These are phyloP conservation scores for Anoplopoma fimbria DNA, from an alignment of 2,113 vertebrate genomes.

Conservation along the genomic window DNA sequence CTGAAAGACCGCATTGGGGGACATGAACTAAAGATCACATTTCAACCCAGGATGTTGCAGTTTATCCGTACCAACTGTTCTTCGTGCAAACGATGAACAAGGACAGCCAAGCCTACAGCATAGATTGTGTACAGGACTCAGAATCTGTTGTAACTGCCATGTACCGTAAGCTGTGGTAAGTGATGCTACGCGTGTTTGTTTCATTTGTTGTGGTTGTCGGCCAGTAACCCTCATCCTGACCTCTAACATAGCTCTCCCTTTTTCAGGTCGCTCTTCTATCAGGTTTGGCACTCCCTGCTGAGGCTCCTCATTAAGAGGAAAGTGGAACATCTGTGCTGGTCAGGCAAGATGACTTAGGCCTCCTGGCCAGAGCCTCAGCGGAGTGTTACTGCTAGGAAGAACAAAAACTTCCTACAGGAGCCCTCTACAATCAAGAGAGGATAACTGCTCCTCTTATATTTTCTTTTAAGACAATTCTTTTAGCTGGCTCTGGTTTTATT, in stretches of 20 bases:
- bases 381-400: conserved; percentile 55
- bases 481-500: conserved; percentile 59
- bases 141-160: conserved; percentile 12
- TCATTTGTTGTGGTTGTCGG: conserved; percentile 71
- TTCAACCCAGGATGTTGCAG: background rate
- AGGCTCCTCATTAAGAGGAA: conserved; percentile 75
- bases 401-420: conserved; percentile 59
- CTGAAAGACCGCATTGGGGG: background rate
- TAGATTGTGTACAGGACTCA: conserved; percentile 3
- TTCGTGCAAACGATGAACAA: conserved; percentile 32
- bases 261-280: conserved; percentile 75
- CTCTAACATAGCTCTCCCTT: conserved; percentile 64
- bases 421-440: conserved; percentile 35
- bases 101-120: conserved; percentile 17
- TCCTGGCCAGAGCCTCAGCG: conserved; percentile 65
- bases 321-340: conserved; percentile 78
- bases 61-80: background rate
- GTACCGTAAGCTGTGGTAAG: conserved; percentile 39
- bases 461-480: conserved; percentile 54
- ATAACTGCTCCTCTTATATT: conserved; percentile 45
- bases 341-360: conserved; percentile 72
- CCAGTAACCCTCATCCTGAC: conserved; percentile 64
- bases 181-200: conserved; percentile 63
- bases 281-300: conserved; percentile 72
- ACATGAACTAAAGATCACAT: conserved; percentile 11